Percentiles rank a stretch among this genome's conserved stretches.
Conservation (phyloP, 2,797 vertebrate species). For the Pachyuromys duprasi region DNA sequence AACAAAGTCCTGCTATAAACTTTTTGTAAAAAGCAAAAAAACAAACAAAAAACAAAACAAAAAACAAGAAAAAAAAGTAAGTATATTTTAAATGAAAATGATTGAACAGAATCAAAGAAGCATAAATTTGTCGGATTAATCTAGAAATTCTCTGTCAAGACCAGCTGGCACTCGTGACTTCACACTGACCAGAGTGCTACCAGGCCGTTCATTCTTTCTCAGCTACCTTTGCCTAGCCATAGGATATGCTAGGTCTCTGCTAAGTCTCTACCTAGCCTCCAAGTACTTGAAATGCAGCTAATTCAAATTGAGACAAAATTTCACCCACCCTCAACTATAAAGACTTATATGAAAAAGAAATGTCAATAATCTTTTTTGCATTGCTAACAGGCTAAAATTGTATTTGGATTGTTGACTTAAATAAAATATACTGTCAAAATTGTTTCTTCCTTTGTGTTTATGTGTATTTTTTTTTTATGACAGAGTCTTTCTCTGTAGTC, state of each 20-base stretch:
- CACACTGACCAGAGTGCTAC: background rate
- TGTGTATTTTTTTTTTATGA: background rate
- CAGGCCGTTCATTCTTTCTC: background rate
- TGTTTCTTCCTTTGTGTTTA: background rate
- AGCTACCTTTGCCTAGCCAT: background rate
- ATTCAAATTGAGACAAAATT: constrained; percentile 16
- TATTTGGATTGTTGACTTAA: constrained; percentile 31
- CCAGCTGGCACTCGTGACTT: background rate
- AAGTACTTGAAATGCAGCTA: background rate
- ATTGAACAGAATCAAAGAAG: constrained; percentile 28
- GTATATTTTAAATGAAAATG: background rate
- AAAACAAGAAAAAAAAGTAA: background rate
- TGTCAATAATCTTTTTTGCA: background rate
- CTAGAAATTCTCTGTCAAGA: background rate
- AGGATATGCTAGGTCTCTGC: background rate
- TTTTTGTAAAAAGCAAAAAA: background rate
- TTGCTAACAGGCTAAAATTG: constrained; percentile 31
- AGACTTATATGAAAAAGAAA: background rate
- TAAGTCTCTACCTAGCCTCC: background rate
- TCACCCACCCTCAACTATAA: background rate
- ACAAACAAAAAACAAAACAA: no score
- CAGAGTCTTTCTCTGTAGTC: background rate
- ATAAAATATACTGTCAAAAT: constrained; percentile 37
- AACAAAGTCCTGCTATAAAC: background rate
- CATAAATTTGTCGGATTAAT: background rate